phyloP scores from a whole-genome alignment of 2,797 vertebrate species.

The Diglossa cyanea region DNA sequence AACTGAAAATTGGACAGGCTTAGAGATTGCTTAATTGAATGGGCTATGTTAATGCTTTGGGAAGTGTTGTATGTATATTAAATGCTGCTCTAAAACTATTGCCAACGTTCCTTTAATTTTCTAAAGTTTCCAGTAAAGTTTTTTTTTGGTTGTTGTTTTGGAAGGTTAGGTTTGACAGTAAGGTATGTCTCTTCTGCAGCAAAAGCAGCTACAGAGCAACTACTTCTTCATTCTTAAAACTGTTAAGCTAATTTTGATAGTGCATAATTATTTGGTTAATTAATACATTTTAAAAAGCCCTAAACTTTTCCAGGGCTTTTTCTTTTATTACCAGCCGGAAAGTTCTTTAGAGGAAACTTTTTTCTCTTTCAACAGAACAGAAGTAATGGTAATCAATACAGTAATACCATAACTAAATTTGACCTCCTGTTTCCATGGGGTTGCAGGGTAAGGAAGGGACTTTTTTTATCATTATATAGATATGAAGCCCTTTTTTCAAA shows the following conservation, averaged over 20 bases:
- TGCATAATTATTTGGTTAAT: background rate
- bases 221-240: background rate
- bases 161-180: background rate
- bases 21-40: background rate
- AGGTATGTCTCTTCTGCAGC: background rate
- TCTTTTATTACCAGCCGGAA: background rate
- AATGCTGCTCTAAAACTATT: background rate
- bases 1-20: background rate
- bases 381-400: background rate
- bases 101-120: background rate
- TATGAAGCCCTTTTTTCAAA: background rate
- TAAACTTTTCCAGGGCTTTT: background rate
- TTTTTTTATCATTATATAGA: background rate
- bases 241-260: conserved; percentile 8
- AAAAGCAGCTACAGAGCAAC: background rate
- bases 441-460: background rate
- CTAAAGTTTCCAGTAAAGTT: background rate
- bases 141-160: background rate
- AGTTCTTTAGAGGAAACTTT: background rate
- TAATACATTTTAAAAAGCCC: background rate
- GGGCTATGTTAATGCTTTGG: background rate
- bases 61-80: background rate
- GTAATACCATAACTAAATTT: background rate
- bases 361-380: background rate
- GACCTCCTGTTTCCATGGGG: background rate